Evolutionary conservation across 2,113 vertebrate species (phyloP).

Genomic region (Mungos mungo): DNA sequence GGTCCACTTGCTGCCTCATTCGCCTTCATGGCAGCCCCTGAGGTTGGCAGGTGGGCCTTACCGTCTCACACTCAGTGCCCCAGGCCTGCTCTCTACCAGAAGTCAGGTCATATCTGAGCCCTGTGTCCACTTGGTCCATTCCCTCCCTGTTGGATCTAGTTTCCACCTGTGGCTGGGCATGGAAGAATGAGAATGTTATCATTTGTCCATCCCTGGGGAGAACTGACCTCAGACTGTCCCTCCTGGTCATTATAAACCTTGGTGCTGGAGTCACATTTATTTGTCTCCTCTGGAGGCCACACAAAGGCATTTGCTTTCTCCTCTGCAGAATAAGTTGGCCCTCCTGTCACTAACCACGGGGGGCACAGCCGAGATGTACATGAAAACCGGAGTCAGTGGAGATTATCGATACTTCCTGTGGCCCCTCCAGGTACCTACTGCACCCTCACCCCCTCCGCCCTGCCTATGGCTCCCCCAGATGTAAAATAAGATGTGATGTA

Average conservation of each 20-base stretch:
- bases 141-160: accelerated
- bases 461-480: neutral
- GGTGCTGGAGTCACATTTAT: neutral
- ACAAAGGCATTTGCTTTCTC: neutral
- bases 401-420: conserved; percentile 84
- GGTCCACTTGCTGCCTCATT: too few relatives aligned
- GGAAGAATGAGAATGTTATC: neutral
- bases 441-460: accelerated
- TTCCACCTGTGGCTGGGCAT: neutral
- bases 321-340: conserved; percentile 80
- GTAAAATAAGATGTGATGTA: accelerated
- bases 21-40: neutral
- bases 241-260: neutral
- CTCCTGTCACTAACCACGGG: conserved; percentile 86
- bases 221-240: neutral
- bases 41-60: accelerated
- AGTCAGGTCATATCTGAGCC: too few relatives aligned
- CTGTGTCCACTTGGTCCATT: accelerated
- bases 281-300: too few relatives aligned
- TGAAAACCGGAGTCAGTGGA: conserved; percentile 53
- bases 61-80: accelerated
- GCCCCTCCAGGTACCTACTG: conserved; percentile 84
- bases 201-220: too few relatives aligned
- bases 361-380: conserved; percentile 66
- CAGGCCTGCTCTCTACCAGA: neutral